A percentile compares a stretch with the other conserved stretches of the same genome.
These are phyloP conservation scores for Suncus etruscus DNA, from an alignment of 2,113 vertebrate genomes.

Conservation along the genomic window DNA sequence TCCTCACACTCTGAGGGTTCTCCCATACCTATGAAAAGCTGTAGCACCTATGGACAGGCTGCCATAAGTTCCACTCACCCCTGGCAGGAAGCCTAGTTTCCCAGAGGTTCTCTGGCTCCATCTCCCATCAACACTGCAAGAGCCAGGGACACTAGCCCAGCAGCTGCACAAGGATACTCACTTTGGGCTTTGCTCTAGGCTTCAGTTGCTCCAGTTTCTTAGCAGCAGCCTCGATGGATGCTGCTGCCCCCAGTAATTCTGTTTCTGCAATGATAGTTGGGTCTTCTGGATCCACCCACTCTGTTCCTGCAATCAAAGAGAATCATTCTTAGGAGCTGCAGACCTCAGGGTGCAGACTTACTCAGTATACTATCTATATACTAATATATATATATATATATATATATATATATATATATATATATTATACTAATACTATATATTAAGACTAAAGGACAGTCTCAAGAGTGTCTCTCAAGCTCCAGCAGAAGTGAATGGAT, in stretches of 20 bases:
- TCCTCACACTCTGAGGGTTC: no score
- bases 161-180: constrained; percentile 82
- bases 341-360: background rate
- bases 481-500: background rate
- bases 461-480: background rate
- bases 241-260: constrained; percentile 96
- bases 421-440: no score
- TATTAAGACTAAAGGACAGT: no score
- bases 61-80: no score
- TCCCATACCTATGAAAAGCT: no score
- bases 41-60: no score
- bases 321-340: constrained; percentile 39
- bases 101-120: background rate
- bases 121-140: background rate
- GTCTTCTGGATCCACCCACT: constrained; percentile 98
- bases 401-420: no score
- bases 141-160: background rate
- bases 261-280: constrained; percentile 98
- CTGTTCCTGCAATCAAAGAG: constrained; percentile 91
- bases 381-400: no score
- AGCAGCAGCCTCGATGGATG: constrained; percentile 98
- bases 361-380: background rate
- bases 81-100: no score
- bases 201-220: constrained; percentile 99
- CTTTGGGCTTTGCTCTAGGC: constrained; percentile 98